Base-by-base conservation (phyloP, 2,888 invertebrate genomes). In the Lepetodrilus schrolli region DNA sequence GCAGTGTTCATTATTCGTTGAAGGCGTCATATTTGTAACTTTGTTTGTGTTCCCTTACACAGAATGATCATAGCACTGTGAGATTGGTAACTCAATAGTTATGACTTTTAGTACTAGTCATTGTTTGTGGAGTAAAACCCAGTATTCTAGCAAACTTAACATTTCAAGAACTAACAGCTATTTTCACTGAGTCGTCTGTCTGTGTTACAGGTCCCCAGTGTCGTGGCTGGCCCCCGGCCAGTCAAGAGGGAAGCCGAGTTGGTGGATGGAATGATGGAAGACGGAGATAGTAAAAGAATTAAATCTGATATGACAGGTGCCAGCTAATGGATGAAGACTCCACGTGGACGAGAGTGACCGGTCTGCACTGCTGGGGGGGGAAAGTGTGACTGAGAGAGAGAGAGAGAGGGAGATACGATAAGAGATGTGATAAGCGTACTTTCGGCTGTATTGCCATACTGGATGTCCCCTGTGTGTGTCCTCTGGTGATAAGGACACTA, bases 281-380 rank as follows among this genome's bases (percentile, higher is more conserved):
- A 50, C 21, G 34, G 8, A 4, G 70, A 70, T 10, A 37, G 5
- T 30, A 70, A 70, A 49, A 49, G 70, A 49, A 34, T 70, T 7
- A 70, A 70, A 26, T 37, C 38, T 38, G 70, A 70, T 20, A 70
- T 37, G 10, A 50, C 36, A 10, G 70, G 50, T 36, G 48, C 70
- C 13, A 49, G 70, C 50, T 70, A 49, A 70, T 58, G 30, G 34
- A n/a, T 26, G 17, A n/a, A 23, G 17, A 26, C 26, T 5, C 23
- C 5, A 30, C 30, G 13, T 34, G 23, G 58, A n/a, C n/a, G n/a
- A n/a, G n/a, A 58, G 26, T 43, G 5, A 43, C 13, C 43, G 13
- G 43, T 43, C 17, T 43, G n/a, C 17, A 23, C 58, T 30, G 58
- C 13, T 58, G 26, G 10, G 48, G 21, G 17, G 48, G 17, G 10